Conservation (phyloP, 2,888 invertebrate genomes). For the Andricus quercusramuli region DNA sequence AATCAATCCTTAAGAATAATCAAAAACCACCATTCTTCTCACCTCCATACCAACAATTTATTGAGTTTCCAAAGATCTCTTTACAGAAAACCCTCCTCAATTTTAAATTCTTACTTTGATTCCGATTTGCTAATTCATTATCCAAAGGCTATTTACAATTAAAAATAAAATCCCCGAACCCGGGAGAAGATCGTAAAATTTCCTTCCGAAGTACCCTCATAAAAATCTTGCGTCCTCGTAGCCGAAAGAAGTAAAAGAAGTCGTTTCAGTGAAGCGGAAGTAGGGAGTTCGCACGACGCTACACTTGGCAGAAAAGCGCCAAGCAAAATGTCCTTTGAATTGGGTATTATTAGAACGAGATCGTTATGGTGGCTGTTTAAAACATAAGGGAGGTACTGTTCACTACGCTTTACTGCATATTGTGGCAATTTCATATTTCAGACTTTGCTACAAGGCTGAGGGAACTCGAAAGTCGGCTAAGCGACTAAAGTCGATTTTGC, state of each 20-base stretch:
- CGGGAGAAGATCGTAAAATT: conserved; percentile 4
- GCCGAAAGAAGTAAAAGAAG: conserved; percentile 37
- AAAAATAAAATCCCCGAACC: conserved; percentile 4
- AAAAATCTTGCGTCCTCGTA: conserved; percentile 5
- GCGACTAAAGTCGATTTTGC: conserved; percentile 35
- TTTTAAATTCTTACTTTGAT: background rate
- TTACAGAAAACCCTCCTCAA: background rate
- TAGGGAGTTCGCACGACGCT: conserved; percentile 19
- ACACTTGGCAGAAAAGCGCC: conserved; percentile 31
- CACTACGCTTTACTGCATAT: conserved; percentile 64
- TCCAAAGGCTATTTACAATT: conserved; percentile 2
- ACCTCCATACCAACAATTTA: too few relatives aligned
- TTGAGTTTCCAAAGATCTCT: too few relatives aligned
- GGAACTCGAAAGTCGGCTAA: conserved; percentile 30
- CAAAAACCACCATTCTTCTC: too few relatives aligned
- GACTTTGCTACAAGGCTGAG: conserved; percentile 1
- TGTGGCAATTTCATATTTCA: conserved; percentile 66
- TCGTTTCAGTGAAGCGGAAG: conserved; percentile 37
- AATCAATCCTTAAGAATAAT: too few relatives aligned
- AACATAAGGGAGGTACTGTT: conserved; percentile 57
- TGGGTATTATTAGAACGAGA: conserved; percentile 55
- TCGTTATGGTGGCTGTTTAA: conserved; percentile 47
- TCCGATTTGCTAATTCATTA: background rate
- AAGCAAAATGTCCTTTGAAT: conserved; percentile 49
- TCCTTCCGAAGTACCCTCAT: background rate